Base-by-base conservation (phyloP, 2,797 vertebrate species). In the Telmatherina bonti region DNA sequence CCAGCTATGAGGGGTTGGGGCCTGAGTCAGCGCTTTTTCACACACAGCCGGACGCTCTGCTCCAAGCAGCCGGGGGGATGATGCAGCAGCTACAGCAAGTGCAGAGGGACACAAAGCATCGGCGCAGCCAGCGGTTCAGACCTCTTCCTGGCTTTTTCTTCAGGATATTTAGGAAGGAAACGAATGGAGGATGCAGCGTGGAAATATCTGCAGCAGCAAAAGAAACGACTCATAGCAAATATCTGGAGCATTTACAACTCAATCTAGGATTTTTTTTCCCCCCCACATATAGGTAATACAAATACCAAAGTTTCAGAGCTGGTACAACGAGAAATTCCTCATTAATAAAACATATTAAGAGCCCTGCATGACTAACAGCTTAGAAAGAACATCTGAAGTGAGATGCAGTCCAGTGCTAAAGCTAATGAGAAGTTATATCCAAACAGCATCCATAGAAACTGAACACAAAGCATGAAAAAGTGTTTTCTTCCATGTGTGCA, bases 11-110 rank as follows among this genome's bases (percentile, higher is more conserved):
- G 83, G 76, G 79, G 85, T 75, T 78, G 89, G 64, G 72, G 88
- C 67, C 92, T 94, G 91, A 94, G 90, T 95, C 93, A 94, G 93
- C 93, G 30, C 53, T 92, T 90, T n/a, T 89, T 67, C 15, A 60
- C 78, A 74, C 82, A 81, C 85, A 78, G 78, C 83, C 84, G 83
- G 89, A 86, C 84, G 75, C 79, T 56, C 64, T 41, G 66, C 82
- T 84, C 72, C 79, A 79, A 75, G 83, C 86, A 85, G 81, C 49
- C 29, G 61, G 66, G 68, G 70, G n/a, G n/a, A n/a, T n/a, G 86
- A 81, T 78, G 83, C 56, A 64, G 78, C 22, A 80, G 76, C 82
- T 78, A 88, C 65, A 61, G 83, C 74, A 74, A 22, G 5, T 7
- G 58, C 70, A 66, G 57, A 85, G 74, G 72, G 79, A 82, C 84